phyloP scores from a whole-genome alignment of 2,888 invertebrate genomes.

The Lasioglossum zephyrum region DNA sequence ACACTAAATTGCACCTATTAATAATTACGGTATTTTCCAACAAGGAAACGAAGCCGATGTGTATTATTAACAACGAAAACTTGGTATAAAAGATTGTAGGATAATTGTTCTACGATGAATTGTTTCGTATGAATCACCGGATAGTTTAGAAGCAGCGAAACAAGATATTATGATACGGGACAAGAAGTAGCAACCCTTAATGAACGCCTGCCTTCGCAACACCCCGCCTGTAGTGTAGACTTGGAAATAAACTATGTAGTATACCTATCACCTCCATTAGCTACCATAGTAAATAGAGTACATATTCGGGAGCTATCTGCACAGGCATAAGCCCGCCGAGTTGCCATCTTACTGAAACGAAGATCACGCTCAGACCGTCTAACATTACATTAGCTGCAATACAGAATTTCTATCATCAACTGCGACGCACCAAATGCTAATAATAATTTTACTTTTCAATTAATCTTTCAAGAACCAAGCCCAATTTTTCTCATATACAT shows the following conservation, averaged over 20 bases:
- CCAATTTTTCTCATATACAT: background rate
- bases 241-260: conserved; percentile 57
- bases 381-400: background rate
- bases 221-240: conserved; percentile 37
- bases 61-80: background rate
- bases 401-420: background rate
- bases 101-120: background rate
- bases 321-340: conserved; percentile 40
- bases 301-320: conserved; percentile 37
- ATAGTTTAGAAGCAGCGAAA: conserved; percentile 3
- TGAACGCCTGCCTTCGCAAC: conserved; percentile 68
- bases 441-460: background rate
- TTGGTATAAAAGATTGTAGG: background rate
- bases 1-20: background rate
- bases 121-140: background rate
- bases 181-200: conserved; percentile 69
- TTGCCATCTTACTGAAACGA: conserved; percentile 72
- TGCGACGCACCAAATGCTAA: background rate
- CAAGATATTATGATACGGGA: background rate
- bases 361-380: conserved; percentile 65
- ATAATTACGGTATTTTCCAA: background rate
- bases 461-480: background rate
- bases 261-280: conserved; percentile 71
- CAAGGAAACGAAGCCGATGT: background rate
- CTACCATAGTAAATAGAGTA: conserved; percentile 73